Base-by-base conservation (phyloP, 2,797 vertebrate species). In the Sebastes paucispinis region DNA sequence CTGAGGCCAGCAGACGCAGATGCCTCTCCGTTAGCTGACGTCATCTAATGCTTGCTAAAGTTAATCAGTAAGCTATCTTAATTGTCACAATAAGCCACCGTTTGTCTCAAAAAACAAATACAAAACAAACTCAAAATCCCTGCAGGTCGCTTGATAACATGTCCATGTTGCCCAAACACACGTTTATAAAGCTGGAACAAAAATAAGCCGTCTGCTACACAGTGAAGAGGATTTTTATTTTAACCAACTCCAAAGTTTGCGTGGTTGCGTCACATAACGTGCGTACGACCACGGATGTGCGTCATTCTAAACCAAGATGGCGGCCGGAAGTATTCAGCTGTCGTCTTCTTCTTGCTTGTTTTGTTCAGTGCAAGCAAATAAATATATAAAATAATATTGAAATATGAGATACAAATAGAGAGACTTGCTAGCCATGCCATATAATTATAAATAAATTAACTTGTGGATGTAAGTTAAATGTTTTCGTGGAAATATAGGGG, bases 111-210 rank as follows among this genome's bases (percentile, higher is more conserved):
- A 54, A 55, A 0, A 24, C 20, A 55, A 55, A 55, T 20, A 12
- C 43, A 20, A 4, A 5, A 20, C 4, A 55, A 55, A 55, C 43
- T 50, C 43, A 50, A 47, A 47, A 16, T 18, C 43, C 16, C 43
- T 7, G 16, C 16, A 50, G 43, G 43, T 50, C 43, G 43, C 43
- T 50, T 24, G 54, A 24, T 0, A 24, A 12, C 22, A 55, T 24
- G 2, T 55, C n/a, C 54, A 22, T 24, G 5, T 55, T 54, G 0
- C 5, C 54, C 0, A n/a, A 22, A 24, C 0, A 24, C 6, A 55
- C 0, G 10, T 22, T 55, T 11, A 55, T 12, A 22, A 22, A 55
- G n/a, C 54, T 55, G 54, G 22, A 55, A 55, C 10, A 55, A 22
- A 55, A 24, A 12, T 0, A 55, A 55, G 20, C 10, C n/a, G 10